Base-by-base conservation (phyloP, 2,888 invertebrate genomes). In the Amitus sp. region DNA sequence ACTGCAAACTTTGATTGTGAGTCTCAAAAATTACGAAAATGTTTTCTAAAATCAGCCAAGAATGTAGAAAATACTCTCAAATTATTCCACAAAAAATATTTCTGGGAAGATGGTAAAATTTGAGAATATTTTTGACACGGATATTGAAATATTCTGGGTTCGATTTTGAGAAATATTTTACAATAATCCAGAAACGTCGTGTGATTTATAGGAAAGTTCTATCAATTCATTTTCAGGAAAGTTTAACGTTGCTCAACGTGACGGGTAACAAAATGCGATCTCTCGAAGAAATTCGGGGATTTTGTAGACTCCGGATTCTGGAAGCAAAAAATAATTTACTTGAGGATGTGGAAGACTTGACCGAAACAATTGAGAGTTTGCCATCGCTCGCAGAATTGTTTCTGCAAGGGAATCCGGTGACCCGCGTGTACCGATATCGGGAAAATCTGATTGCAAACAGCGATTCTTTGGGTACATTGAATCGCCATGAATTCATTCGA, bases 401-500 rank as follows among this genome's bases (percentile, higher is more conserved):
- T 64, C 85, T 91, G 52, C 80, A 78, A 37, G 88, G 87, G 0
- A 91, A 91, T 77, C 89, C 90, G 0, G 86, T 91, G 68, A 84
- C 86, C 1, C 86, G 84, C 68, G 84, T 84, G 64, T 87, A 87
- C 71, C 85, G 88, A 54, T 92, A 90, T 72, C 86, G 87, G 69
- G 90, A 91, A 78, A 87, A 86, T 53, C 81, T 91, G 7, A 89
- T 90, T 48, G 88, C 88, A 1, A 86, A 86, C 62, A 79, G 85
- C 30, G n/a, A 2, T 30, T 84, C 84, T 66, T 79, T 90, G 68
- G 85, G 90, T 89, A 82, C 79, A 45, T 54, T 47, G 52, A 33
- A 34, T 30, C 2, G 10, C 30, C 23, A 1, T 7, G 34, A 49
- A 27, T n/a, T n/a, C 30, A 42, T 37, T 43, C 20, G 17, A 18